phyloP scores from a whole-genome alignment of 2,113 vertebrate species.

The Zingel zingel region DNA sequence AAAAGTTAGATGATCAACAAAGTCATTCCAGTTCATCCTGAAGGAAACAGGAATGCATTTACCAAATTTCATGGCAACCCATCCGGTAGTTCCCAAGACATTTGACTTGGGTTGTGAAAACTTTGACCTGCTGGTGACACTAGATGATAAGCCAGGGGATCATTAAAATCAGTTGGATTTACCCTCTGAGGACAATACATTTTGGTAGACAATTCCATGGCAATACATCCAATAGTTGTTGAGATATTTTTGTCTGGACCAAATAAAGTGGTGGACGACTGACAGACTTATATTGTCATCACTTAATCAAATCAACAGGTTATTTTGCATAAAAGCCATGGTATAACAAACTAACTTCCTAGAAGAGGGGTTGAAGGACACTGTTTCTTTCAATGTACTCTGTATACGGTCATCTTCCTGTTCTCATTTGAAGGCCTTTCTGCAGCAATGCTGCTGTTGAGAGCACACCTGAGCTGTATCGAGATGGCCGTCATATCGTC shows the following conservation, averaged over 20 bases:
- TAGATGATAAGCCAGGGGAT: background rate
- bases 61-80: background rate
- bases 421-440: background rate
- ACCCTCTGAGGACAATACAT: background rate
- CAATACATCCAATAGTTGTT: background rate
- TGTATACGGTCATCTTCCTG: background rate
- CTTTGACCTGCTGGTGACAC: background rate
- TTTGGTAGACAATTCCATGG: too few relatives aligned
- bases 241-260: background rate
- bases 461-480: background rate
- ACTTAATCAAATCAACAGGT: background rate
- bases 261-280: too few relatives aligned
- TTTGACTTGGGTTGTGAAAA: background rate
- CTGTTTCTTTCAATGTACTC: background rate
- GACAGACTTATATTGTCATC: too few relatives aligned
- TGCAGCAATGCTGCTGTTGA: background rate
- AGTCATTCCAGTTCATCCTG: background rate
- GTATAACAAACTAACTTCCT: background rate
- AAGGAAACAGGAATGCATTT: background rate
- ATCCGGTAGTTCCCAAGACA: background rate
- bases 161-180: background rate
- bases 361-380: background rate
- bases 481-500: conserved; percentile 5
- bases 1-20: background rate
- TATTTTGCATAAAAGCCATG: background rate